Base-by-base conservation (phyloP, 1,140 invertebrate species). In the Aphaenogaster ashmeadi region DNA sequence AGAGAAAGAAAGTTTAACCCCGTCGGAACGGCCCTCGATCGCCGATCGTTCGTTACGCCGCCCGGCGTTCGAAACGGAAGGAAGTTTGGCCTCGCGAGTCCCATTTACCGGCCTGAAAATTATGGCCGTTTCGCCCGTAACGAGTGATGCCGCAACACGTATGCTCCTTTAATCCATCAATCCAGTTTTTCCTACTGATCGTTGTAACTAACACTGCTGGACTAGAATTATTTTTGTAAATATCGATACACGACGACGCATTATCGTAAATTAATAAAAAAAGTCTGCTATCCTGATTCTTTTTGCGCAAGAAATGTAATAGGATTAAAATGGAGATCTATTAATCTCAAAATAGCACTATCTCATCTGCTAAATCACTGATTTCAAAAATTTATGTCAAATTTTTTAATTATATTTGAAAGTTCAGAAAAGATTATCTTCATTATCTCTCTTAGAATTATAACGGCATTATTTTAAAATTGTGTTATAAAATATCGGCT, bases 51-150 rank as follows among this genome's bases (percentile, higher is more conserved):
- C 72, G 72, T 86, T 86, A 84, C 58, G 41, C 52, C 56, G 27
- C 36, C 33, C 47, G 47, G 56, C 44, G 27, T 88, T 72, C 50
- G 69, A 75, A 84, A 75, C 84, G 66, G 64, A 72, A 80, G 74
- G 56, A 89, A 89, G 71, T 88, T 87, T 47, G 84, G 87, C 75
- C 87, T 88, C 87, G 86, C 86, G 87, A 87, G 87, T 81, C 74
- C 86, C 85, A 80, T 87, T 89, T 81, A 75, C 52, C 66, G 66
- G 50, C 62, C 38, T 54, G 66, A 71, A 84, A 89, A 89, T 89
- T 88, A 89, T 87, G 38, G 86, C 58, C 18, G 67, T 33, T 21
- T 60, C 67, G 66, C 13, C 58, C 66, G 78, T 54, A 83, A 74
- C 79, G 67, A 74, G 67, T 60, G 67, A 74, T 47, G 80, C 54